Percentiles rank a stretch among this genome's conserved stretches.
Evolutionary conservation across 2,888 invertebrate genomes (phyloP).

Genomic region (Hanleya hanleyi): DNA sequence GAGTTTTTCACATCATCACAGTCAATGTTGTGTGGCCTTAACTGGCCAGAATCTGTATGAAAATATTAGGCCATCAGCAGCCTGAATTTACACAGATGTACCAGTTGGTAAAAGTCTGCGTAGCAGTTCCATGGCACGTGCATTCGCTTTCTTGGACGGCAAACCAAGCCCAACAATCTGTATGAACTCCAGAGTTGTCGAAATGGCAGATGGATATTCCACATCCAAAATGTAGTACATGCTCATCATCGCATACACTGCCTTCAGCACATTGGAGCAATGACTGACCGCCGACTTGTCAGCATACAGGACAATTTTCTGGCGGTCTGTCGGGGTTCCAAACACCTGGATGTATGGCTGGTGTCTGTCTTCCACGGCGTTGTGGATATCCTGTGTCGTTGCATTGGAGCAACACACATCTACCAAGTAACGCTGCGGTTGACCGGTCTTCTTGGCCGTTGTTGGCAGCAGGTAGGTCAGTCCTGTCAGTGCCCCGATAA

Average conservation of each 20-base stretch:
- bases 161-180: not conserved
- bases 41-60: too few species aligned
- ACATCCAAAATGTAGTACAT: not conserved
- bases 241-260: not conserved
- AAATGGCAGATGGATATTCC: not conserved
- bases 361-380: not conserved
- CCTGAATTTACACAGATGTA: too few species aligned
- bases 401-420: not conserved
- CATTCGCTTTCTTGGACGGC: not conserved
- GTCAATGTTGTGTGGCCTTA: too few species aligned
- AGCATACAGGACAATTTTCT: not conserved
- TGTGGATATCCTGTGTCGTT: not conserved
- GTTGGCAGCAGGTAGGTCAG: not conserved
- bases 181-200: not conserved
- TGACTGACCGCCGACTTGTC: not conserved
- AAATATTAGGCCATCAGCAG: too few species aligned
- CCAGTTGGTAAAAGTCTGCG: too few species aligned
- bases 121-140: not conserved
- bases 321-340: not conserved
- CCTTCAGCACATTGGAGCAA: not conserved
- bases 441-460: not conserved
- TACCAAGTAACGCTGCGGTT: not conserved
- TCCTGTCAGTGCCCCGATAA: not conserved
- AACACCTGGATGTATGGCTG: not conserved
- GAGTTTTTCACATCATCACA: too few species aligned